Percentiles rank a stretch among this genome's conserved stretches.
Conservation (phyloP, 1,140 invertebrate genomes). For the Sitophilus oryzae region DNA sequence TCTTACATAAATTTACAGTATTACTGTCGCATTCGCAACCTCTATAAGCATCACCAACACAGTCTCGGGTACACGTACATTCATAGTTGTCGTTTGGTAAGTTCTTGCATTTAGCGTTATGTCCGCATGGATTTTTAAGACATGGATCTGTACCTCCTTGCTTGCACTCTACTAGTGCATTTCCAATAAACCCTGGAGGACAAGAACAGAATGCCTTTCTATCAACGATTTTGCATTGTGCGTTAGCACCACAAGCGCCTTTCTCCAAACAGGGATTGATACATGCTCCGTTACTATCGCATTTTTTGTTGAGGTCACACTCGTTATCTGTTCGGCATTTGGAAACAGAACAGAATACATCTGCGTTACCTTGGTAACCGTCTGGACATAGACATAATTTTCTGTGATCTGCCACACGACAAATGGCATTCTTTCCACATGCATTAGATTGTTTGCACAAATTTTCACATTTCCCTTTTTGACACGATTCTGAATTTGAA, state of each 20-base stretch:
- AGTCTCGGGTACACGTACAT: conserved; percentile 72
- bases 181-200: conserved; percentile 77
- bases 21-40: conserved; percentile 68
- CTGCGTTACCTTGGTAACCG: conserved; percentile 73
- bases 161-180: conserved; percentile 72
- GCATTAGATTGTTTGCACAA: conserved; percentile 62
- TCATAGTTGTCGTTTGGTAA: conserved; percentile 62
- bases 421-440: conserved; percentile 71
- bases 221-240: conserved; percentile 75
- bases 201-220: conserved; percentile 75
- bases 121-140: conserved; percentile 72
- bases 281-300: conserved; percentile 65
- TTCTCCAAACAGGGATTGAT: conserved; percentile 75
- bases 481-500: conserved; percentile 66
- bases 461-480: conserved; percentile 67
- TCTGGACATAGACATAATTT: conserved; percentile 81
- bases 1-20: conserved; percentile 59
- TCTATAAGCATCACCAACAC: conserved; percentile 71
- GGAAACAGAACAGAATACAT: conserved; percentile 63
- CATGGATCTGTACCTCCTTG: conserved; percentile 61
- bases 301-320: conserved; percentile 72
- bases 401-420: conserved; percentile 66
- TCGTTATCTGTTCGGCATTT: conserved; percentile 73
- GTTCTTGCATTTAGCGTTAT: conserved; percentile 76
- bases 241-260: conserved; percentile 74